phyloP scores from a whole-genome alignment of 2,797 vertebrate species.

The Myotis daubentonii region DNA sequence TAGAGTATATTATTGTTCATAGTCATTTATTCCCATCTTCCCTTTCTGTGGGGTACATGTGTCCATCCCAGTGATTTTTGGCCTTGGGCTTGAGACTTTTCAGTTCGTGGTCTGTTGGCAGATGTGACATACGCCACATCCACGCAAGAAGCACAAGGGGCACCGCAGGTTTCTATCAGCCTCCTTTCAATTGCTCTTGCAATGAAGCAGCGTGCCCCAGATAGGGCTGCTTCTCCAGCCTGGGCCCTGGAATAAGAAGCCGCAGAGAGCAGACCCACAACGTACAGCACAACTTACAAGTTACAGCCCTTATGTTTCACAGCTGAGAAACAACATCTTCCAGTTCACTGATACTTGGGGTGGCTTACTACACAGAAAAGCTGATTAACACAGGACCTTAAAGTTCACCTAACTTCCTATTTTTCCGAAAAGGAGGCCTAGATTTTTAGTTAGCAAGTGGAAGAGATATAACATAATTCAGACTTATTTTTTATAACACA shows the following conservation, averaged over 20 bases:
- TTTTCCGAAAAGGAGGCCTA: neutral
- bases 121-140: neutral
- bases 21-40: neutral
- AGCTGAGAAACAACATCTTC: neutral
- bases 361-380: neutral
- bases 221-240: neutral
- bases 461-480: neutral
- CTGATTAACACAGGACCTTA: neutral
- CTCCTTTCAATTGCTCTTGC: neutral
- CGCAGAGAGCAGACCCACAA: neutral
- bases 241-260: neutral
- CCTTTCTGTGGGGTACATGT: neutral
- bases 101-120: neutral
- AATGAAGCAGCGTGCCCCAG: neutral
- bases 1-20: neutral
- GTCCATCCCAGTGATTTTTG: neutral
- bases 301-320: neutral
- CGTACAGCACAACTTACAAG: neutral
- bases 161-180: neutral
- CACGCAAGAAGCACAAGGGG: neutral
- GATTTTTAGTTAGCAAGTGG: neutral
- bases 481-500: neutral
- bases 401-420: neutral
- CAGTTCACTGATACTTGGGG: neutral
- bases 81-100: neutral